A percentile compares a stretch with the other conserved stretches of the same genome.
Evolutionary conservation across 2,888 invertebrate species (phyloP).

Genomic region (Furcula furcula): DNA sequence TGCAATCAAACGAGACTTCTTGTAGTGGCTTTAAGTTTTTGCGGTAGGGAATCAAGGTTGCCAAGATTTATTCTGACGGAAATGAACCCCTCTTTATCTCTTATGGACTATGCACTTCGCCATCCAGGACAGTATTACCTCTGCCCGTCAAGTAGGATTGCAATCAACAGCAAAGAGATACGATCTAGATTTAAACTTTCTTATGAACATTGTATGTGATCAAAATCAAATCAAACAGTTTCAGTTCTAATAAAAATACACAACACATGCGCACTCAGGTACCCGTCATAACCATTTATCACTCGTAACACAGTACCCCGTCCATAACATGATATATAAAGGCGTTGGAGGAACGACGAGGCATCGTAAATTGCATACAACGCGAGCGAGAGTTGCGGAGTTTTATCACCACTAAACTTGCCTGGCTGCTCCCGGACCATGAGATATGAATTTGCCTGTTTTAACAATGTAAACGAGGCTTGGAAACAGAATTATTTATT

Average conservation of each 20-base stretch:
- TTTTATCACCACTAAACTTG: conserved; percentile 40
- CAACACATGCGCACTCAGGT: not conserved
- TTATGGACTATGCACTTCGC: too few species aligned
- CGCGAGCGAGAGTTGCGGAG: conserved; percentile 21
- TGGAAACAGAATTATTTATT: too few species aligned
- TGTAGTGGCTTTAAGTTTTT: too few species aligned
- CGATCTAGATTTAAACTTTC: too few species aligned
- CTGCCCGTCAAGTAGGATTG: too few species aligned
- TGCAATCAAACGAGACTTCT: too few species aligned
- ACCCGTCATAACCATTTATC: conserved; percentile 7
- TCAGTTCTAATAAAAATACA: conserved; percentile 3
- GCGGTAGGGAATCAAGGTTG: too few species aligned
- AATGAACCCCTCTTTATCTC: too few species aligned
- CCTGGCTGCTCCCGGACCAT: conserved; percentile 19
- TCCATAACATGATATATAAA: conserved; percentile 25
- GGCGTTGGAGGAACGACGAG: conserved; percentile 16
- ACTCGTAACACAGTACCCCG: conserved; percentile 14
- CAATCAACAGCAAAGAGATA: too few species aligned
- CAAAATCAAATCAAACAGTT: conserved; percentile 1
- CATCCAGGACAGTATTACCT: too few species aligned
- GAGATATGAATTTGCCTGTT: conserved; percentile 37
- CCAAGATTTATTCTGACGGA: too few species aligned
- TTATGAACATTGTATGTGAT: conserved; percentile 3
- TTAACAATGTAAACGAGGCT: conserved; percentile 14
- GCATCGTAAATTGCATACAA: conserved; percentile 28